Evolutionary conservation across 2,113 vertebrate genomes (phyloP).

Genomic region (Ibidorhyncha struthersii): DNA sequence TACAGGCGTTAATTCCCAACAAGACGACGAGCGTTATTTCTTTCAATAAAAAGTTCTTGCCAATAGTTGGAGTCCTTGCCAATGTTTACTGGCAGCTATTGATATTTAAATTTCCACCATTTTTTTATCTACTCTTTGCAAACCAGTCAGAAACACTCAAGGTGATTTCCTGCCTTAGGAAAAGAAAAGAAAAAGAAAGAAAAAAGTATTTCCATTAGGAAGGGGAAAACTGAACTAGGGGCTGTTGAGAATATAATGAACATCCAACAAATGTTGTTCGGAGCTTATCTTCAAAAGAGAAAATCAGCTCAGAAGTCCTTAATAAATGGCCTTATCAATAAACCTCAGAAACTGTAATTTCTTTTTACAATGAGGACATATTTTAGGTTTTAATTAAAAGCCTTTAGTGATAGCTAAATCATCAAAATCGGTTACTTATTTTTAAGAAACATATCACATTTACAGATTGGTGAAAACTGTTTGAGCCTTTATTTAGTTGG

Average conservation of each 20-base stretch:
- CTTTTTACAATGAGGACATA: constrained; percentile 46
- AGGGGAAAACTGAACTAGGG: background rate
- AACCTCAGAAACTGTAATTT: constrained; percentile 57
- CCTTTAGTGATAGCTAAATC: constrained; percentile 46
- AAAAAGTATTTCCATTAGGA: background rate
- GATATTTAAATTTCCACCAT: background rate
- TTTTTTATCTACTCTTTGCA: background rate
- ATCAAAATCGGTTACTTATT: background rate
- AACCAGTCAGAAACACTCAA: background rate
- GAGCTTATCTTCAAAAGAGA: constrained; percentile 71
- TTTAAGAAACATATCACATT: constrained; percentile 52
- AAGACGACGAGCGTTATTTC: background rate
- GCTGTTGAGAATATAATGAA: constrained; percentile 43
- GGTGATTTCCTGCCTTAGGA: background rate
- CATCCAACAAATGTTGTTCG: constrained; percentile 31
- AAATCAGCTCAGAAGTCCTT: constrained; percentile 58
- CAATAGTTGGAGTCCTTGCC: background rate
- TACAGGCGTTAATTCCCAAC: background rate
- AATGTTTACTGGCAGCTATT: background rate
- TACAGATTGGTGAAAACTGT: constrained; percentile 33
- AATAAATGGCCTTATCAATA: constrained; percentile 68
- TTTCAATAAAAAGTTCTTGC: background rate
- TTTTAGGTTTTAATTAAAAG: constrained; percentile 71
- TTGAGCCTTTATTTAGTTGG: constrained; percentile 10
- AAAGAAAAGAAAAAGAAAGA: background rate